Conservation (phyloP, 64 coral and sea anemone species). For the Platygyra sinensis region DNA sequence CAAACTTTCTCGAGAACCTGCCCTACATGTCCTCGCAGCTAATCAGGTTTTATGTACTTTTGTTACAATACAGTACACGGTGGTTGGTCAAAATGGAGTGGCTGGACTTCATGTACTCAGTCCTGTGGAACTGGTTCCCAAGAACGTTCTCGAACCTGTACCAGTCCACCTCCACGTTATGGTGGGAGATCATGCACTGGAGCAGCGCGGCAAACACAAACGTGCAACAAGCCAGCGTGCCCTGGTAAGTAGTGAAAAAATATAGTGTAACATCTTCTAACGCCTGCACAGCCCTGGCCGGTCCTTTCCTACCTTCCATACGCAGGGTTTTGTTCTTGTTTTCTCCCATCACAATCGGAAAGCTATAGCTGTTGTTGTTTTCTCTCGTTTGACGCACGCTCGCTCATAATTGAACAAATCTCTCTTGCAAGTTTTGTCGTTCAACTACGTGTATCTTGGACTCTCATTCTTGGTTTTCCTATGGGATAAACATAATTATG, state of each 20-base stretch:
- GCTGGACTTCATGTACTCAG: background rate
- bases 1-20: no score
- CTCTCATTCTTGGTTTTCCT: no score
- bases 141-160: conserved; percentile 29
- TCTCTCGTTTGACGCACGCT: no score
- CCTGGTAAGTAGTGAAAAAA: background rate
- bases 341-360: background rate
- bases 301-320: background rate
- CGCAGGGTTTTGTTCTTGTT: background rate
- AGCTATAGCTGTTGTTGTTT: background rate
- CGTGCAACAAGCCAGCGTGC: background rate
- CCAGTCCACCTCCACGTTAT: background rate
- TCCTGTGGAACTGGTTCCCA: conserved; percentile 2
- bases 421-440: no score
- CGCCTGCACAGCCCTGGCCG: no score
- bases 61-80: conserved; percentile 6
- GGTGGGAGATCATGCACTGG: conserved; percentile 11
- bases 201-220: background rate
- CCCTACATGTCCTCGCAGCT: no score
- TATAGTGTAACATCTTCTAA: background rate
- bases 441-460: no score
- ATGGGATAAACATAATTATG: no score
- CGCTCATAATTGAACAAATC: no score
- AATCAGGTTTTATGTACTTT: no score
- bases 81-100: conserved; percentile 20